Evolutionary conservation across 2,113 vertebrate species (phyloP).

Genomic region (Pollimyrus isidori): DNA sequence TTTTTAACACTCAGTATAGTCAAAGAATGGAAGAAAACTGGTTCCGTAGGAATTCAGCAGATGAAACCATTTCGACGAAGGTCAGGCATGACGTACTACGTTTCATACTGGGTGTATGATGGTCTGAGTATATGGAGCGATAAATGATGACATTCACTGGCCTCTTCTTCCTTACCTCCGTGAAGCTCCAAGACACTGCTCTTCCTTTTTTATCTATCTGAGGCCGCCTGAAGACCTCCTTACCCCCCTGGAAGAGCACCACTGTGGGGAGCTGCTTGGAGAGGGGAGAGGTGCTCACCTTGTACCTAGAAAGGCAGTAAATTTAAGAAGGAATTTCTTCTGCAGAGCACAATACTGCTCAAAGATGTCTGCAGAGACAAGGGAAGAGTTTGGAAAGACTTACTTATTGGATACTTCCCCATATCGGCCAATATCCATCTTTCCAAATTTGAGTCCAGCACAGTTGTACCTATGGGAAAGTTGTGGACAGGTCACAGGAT

Average conservation of each 20-base stretch:
- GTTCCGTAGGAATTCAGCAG: not conserved
- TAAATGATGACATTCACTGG: not conserved
- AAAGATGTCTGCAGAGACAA: not conserved
- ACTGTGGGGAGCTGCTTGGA: slow-evolving; percentile 88
- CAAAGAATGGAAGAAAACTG: not conserved
- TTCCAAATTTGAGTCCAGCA: slow-evolving; percentile 80
- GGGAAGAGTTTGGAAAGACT: slow-evolving; percentile 1
- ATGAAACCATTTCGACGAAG: not conserved
- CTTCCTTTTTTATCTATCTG: slow-evolving; percentile 82
- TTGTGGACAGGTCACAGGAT: not conserved
- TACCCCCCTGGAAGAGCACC: slow-evolving; percentile 79
- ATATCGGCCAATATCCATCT: slow-evolving; percentile 87
- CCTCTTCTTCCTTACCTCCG: slow-evolving; percentile 56
- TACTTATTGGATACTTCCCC: slow-evolving; percentile 77
- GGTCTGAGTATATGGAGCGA: too few relatives aligned
- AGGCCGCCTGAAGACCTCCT: slow-evolving; percentile 77
- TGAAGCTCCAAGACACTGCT: slow-evolving; percentile 78
- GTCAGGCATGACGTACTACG: not conserved
- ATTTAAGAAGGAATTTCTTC: not conserved
- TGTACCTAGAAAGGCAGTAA: slow-evolving; percentile 64
- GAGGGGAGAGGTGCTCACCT: slow-evolving; percentile 81
- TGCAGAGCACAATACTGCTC: not conserved
- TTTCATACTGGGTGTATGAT: not conserved
- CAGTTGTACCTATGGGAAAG: slow-evolving; percentile 74
- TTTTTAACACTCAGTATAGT: not conserved